Evolutionary conservation across 2,113 vertebrate species (phyloP).

Genomic region (Pterocles gutturalis): DNA sequence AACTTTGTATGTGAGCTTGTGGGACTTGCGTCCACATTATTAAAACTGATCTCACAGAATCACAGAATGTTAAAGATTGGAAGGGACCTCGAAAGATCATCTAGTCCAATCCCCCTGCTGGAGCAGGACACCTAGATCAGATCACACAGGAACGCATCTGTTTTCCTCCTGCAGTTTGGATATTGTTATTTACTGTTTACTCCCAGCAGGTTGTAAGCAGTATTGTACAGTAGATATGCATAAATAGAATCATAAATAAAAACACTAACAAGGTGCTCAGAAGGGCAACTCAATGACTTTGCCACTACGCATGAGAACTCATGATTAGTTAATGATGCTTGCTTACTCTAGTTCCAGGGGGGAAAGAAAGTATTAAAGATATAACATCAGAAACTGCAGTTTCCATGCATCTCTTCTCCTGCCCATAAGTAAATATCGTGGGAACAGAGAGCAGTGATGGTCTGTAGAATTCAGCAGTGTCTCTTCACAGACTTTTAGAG

Average conservation of each 20-base stretch:
- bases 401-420: background rate
- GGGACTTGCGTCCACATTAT: background rate
- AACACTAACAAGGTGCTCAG: constrained; percentile 45
- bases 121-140: too few species aligned
- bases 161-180: background rate
- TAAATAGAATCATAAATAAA: constrained; percentile 51
- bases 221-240: constrained; percentile 44
- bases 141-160: too few species aligned
- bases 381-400: background rate
- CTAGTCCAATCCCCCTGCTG: too few species aligned
- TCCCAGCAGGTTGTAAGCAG: background rate
- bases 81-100: too few species aligned
- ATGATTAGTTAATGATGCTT: background rate
- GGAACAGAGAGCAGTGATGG: background rate
- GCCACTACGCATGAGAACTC: background rate
- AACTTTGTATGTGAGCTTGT: background rate
- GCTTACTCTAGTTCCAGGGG: background rate
- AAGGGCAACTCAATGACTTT: background rate
- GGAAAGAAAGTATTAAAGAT: background rate
- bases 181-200: background rate
- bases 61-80: too few species aligned
- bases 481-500: background rate
- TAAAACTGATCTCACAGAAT: background rate
- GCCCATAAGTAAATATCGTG: background rate
- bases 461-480: background rate